phyloP scores from a whole-genome alignment of 2,113 vertebrate genomes.

The Neotoma lepida region DNA sequence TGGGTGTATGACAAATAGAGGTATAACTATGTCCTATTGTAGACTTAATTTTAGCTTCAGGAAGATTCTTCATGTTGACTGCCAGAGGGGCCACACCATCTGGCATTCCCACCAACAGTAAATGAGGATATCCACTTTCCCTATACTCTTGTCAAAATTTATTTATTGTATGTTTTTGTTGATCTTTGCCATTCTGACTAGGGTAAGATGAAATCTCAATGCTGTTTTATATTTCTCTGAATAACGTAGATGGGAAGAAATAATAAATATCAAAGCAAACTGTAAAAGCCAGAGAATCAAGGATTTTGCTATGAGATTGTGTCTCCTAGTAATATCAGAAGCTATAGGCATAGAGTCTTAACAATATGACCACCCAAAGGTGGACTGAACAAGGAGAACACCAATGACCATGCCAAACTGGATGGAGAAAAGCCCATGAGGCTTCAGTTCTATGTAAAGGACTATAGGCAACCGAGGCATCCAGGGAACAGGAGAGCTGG shows the following conservation, averaged over 20 bases:
- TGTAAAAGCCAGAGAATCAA: background rate
- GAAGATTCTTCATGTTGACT: background rate
- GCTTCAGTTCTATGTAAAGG: background rate
- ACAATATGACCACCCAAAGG: background rate
- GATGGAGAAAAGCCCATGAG: background rate
- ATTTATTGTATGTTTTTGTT: background rate
- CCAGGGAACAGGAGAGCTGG: background rate
- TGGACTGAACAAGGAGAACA: background rate
- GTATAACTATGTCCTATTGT: background rate
- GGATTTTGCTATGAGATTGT: background rate
- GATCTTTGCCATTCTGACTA: background rate
- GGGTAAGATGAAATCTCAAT: background rate
- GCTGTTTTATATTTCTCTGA: background rate
- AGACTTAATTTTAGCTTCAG: background rate
- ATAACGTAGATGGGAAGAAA: background rate
- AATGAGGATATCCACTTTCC: background rate
- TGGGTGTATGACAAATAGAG: background rate
- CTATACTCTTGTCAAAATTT: background rate
- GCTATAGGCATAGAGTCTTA: background rate
- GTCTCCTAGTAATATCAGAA: background rate
- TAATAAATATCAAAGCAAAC: background rate
- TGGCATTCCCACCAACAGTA: background rate
- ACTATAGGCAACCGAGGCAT: background rate
- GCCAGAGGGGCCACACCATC: background rate
- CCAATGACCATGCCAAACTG: background rate